Evolutionary conservation across 2,113 vertebrate species (phyloP), one percentile per base, ranked within the genome.

Genomic region (Triplophysa siluroides): DNA sequence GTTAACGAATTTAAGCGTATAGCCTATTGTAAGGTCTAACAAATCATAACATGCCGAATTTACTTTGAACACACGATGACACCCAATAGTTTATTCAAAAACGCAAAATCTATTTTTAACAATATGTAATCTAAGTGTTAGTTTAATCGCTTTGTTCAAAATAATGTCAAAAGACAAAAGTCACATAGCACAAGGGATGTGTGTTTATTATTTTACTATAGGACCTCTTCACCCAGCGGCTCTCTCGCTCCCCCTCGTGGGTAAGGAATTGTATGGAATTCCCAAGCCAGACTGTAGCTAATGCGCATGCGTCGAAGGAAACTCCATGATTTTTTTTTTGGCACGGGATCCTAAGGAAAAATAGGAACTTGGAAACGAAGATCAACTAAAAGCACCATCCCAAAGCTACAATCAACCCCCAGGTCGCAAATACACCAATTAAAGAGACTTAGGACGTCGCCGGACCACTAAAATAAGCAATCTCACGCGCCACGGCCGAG

Each of bases 301-400:
- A 38, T 93, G 95, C 95, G 95, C 95, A 95, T 93, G 95, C 92
- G 72, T 88, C 83, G 85, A 89, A 91, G 90, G 94, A 93, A 93
- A 93, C 94, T 94, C 94, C 94, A 95, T 94, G 94, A 93, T 96
- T 91, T 91, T 91, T 66, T 73, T 94, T 90, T 94, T 94, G 92
- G 88, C 90, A 93, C 89, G 92, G 91, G 91, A 92, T 93, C 90
- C 89, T 85, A 87, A 88, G 85, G 89, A 91, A 90, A 91, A 86
- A 92, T 86, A 87, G 83, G 81, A 88, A 88, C 86, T 86, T 88
- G 83, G 81, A 85, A 86, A 85, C 67, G 63, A 56, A 78, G 66
- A 87, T 83, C 80, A 80, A 76, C 47, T 81, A 71, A 88, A 86
- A 79, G 68, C 81, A 38, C 84, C 66, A 84, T 85, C 85, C 83